A percentile compares a stretch with the other conserved stretches of the same genome.
Evolutionary conservation across 2,888 invertebrate species (phyloP).

Genomic region (Apamea crenata): DNA sequence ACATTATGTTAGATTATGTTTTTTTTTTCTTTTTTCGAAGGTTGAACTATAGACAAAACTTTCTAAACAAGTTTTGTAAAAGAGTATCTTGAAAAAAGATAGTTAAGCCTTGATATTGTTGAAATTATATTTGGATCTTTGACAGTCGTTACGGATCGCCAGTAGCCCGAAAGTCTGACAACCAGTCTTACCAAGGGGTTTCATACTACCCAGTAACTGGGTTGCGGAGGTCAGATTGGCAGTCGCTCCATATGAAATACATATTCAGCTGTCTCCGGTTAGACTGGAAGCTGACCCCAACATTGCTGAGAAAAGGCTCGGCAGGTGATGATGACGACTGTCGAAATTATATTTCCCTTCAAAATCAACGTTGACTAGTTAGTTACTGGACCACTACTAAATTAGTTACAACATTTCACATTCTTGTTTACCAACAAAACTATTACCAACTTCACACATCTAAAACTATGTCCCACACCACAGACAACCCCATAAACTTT

Average conservation of each 20-base stretch:
- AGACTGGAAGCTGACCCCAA: too few species aligned
- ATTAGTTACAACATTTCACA: not conserved
- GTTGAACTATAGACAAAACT: not conserved
- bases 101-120: not conserved
- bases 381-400: not conserved
- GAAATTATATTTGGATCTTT: not conserved
- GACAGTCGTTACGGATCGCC: not conserved
- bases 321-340: not conserved
- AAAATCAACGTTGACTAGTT: not conserved
- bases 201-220: not conserved
- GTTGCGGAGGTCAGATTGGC: too few species aligned
- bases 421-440: not conserved
- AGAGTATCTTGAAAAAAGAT: not conserved
- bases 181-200: not conserved
- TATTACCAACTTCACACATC: not conserved
- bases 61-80: not conserved
- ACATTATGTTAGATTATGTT: not conserved
- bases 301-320: not conserved
- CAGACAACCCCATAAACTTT: not conserved
- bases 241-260: too few species aligned
- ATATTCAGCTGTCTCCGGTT: too few species aligned
- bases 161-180: not conserved
- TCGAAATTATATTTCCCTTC: not conserved
- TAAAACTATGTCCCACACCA: constrained; percentile 9
- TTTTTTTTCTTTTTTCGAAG: not conserved